Conservation (phyloP, 2,113 vertebrate species). For the Mastomys natalensis region DNA sequence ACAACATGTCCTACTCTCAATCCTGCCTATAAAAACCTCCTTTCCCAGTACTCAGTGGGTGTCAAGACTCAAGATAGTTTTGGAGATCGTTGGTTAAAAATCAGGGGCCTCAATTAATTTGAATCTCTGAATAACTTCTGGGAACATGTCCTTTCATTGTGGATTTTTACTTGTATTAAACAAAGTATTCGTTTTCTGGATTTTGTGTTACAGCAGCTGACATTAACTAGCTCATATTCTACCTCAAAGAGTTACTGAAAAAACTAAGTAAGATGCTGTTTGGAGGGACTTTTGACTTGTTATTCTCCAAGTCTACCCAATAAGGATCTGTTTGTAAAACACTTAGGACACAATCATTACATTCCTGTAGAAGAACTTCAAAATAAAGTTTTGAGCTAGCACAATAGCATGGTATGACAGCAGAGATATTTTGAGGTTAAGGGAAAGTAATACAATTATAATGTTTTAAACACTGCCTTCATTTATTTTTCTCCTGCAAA, state of each 20-base stretch:
- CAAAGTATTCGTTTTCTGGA: neutral
- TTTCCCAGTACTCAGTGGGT: neutral
- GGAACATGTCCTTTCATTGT: neutral
- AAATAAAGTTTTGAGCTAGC: slow-evolving; percentile 20
- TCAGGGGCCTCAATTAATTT: neutral
- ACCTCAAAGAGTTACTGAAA: neutral
- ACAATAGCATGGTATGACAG: neutral
- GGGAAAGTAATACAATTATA: neutral
- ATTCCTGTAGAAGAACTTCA: neutral
- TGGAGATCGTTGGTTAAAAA: neutral
- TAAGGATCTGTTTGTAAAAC: neutral
- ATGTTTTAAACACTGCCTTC: neutral
- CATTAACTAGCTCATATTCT: neutral
- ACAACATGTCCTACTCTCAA: neutral
- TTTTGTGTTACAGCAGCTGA: neutral
- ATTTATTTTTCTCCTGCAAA: neutral
- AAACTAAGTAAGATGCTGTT: neutral
- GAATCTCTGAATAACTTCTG: neutral
- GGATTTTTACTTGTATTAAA: neutral
- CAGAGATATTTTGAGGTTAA: neutral
- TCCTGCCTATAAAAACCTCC: neutral
- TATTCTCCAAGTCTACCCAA: neutral
- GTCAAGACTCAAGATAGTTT: neutral
- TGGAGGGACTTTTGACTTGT: neutral
- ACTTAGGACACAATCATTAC: neutral